A percentile compares a stretch with the other conserved stretches of the same genome.
phyloP scores from a whole-genome alignment of 2,113 vertebrate genomes.

The Hippocampus barbouri region DNA sequence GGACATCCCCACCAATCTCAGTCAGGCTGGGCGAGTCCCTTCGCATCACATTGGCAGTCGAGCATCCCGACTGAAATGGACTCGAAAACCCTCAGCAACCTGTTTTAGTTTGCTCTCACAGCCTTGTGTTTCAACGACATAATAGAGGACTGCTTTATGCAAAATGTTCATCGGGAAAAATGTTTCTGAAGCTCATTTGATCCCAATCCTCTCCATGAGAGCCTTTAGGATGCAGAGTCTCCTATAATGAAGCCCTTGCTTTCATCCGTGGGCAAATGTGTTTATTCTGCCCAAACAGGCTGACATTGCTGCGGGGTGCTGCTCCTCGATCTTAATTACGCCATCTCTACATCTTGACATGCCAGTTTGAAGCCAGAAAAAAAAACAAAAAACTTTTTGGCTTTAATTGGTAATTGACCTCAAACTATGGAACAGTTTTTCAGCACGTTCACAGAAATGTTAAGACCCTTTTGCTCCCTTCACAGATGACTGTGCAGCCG shows the following conservation, averaged over 20 bases:
- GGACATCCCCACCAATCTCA: constrained; percentile 70
- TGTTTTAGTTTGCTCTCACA: constrained; percentile 25
- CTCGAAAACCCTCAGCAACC: constrained; percentile 38
- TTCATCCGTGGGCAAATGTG: constrained; percentile 21
- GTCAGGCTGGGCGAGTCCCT: constrained; percentile 57
- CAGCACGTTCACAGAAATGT: constrained; percentile 17
- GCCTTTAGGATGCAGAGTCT: constrained; percentile 3
- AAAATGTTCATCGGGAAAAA: constrained; percentile 13
- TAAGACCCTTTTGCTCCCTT: not conserved
- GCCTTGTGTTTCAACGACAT: not conserved
- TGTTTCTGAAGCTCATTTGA: constrained; percentile 17
- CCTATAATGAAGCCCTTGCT: constrained; percentile 13
- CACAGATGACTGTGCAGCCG: not conserved
- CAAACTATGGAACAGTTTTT: constrained; percentile 13
- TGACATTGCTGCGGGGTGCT: constrained; percentile 21
- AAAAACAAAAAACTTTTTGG: constrained; percentile 4
- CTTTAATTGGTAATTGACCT: constrained; percentile 13
- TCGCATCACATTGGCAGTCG: constrained; percentile 43
- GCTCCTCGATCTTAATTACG: constrained; percentile 11
- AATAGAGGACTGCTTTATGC: not conserved
- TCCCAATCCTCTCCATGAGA: constrained; percentile 4
- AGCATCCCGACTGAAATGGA: constrained; percentile 41
- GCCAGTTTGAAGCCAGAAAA: not conserved
- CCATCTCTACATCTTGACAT: constrained; percentile 1
- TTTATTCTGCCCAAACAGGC: constrained; percentile 21